Evolutionary conservation across 2,888 invertebrate species (phyloP).

Genomic region (Eupithecia subumbrata): DNA sequence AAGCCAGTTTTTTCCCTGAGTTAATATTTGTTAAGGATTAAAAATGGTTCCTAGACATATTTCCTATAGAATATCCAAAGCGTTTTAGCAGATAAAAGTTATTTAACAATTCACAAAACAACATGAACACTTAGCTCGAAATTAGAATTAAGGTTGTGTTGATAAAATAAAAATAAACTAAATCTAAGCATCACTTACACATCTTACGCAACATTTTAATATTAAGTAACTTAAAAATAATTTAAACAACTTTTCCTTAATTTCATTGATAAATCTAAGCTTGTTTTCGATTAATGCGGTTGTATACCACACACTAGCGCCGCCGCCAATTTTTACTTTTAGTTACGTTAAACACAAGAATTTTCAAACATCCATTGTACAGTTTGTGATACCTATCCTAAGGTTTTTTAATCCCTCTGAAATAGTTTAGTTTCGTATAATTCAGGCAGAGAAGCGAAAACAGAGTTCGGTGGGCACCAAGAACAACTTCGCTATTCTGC

Average conservation of each 20-base stretch:
- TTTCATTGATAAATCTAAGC: neutral
- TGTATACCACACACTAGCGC: too few relatives aligned
- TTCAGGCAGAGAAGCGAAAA: too few relatives aligned
- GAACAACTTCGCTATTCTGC: too few relatives aligned
- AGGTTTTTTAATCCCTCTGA: too few relatives aligned
- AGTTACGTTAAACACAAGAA: too few relatives aligned
- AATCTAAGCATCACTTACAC: slow-evolving; percentile 31
- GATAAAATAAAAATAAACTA: slow-evolving; percentile 25
- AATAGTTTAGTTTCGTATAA: too few relatives aligned
- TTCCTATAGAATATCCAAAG: neutral
- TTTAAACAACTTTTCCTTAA: neutral
- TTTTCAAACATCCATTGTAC: too few relatives aligned
- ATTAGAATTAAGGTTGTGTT: neutral
- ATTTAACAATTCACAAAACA: neutral
- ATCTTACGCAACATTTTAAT: slow-evolving; percentile 13
- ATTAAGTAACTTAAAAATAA: neutral
- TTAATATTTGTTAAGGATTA: neutral
- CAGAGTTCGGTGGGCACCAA: too few relatives aligned
- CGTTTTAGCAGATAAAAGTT: neutral
- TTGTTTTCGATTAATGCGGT: neutral
- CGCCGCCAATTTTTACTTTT: too few relatives aligned
- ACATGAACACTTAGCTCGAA: neutral
- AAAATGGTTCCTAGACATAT: neutral
- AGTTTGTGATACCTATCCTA: too few relatives aligned
- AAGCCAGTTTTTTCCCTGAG: neutral